These are phyloP conservation scores for Bergia puertoricense DNA, from an alignment of 92 coral and sea anemone genomes.

Conservation along the genomic window DNA sequence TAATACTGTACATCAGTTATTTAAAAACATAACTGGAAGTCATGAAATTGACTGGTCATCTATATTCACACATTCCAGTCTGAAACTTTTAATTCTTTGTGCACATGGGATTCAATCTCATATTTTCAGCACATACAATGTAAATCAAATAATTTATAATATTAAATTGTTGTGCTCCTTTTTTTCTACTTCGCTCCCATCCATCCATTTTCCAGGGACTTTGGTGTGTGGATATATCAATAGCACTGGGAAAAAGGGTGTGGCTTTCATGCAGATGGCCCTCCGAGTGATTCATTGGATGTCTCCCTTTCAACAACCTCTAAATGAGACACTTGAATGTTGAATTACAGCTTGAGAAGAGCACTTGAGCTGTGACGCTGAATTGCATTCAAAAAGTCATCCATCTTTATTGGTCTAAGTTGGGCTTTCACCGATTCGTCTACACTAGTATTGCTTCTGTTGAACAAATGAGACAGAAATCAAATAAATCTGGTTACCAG, in stretches of 20 bases:
- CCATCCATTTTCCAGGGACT: not conserved
- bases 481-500: not conserved
- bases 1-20: no score
- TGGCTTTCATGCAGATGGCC: not conserved
- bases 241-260: no score
- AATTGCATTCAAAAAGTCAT: slow-evolving; percentile 60
- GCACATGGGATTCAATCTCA: not conserved
- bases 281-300: not conserved
- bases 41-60: not conserved
- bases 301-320: not conserved
- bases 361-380: slow-evolving; percentile 36
- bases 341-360: not conserved
- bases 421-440: slow-evolving; percentile 40
- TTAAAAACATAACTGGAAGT: no score
- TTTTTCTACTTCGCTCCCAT: not conserved
- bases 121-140: not conserved
- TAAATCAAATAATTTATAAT: no score
- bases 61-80: not conserved
- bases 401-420: slow-evolving; percentile 69
- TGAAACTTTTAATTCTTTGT: no score
- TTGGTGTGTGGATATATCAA: not conserved
- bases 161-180: not conserved
- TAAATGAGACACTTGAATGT: not conserved
- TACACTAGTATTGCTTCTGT: slow-evolving; percentile 37
- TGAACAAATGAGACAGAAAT: not conserved